A percentile compares a stretch with the other conserved stretches of the same genome.
Evolutionary conservation across 2,113 vertebrate species (phyloP).

Genomic region (Cricetomys ansorgei): DNA sequence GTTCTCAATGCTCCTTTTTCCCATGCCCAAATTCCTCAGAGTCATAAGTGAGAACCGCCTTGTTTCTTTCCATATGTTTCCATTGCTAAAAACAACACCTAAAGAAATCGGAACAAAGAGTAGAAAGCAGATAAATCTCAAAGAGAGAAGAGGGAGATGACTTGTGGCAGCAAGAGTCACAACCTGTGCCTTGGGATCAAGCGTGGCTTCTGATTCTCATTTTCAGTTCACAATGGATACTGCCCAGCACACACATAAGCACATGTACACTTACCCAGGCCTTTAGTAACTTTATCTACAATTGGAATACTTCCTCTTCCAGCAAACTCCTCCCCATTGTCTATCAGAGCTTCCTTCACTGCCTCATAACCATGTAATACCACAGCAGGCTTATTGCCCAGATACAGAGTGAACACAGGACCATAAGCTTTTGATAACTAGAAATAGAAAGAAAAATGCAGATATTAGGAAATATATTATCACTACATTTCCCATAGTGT

Average conservation of each 20-base stretch:
- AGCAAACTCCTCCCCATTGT: slow-evolving; percentile 83
- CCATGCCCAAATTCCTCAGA: slow-evolving; percentile 82
- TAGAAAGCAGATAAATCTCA: background rate
- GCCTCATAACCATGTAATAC: slow-evolving; percentile 84
- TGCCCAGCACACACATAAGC: background rate
- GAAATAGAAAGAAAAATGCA: background rate
- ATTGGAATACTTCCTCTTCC: slow-evolving; percentile 78
- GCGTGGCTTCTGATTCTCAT: background rate
- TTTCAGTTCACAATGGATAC: too few species aligned
- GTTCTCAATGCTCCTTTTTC: slow-evolving; percentile 73
- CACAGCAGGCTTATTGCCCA: slow-evolving; percentile 77
- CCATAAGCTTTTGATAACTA: slow-evolving; percentile 83
- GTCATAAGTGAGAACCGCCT: slow-evolving; percentile 76
- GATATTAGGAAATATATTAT: background rate
- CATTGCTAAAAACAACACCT: slow-evolving; percentile 81
- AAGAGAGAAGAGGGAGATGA: background rate
- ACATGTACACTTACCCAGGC: slow-evolving; percentile 70
- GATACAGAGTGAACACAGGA: slow-evolving; percentile 34
- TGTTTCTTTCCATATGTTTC: slow-evolving; percentile 60
- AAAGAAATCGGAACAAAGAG: background rate
- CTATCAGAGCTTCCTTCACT: slow-evolving; percentile 86
- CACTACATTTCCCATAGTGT: background rate
- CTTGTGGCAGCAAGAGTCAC: fast-evolving
- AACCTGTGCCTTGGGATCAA: background rate
- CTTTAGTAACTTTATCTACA: background rate